Evolutionary conservation across 2,888 invertebrate species (phyloP).

Genomic region (Trisateles emortualis): DNA sequence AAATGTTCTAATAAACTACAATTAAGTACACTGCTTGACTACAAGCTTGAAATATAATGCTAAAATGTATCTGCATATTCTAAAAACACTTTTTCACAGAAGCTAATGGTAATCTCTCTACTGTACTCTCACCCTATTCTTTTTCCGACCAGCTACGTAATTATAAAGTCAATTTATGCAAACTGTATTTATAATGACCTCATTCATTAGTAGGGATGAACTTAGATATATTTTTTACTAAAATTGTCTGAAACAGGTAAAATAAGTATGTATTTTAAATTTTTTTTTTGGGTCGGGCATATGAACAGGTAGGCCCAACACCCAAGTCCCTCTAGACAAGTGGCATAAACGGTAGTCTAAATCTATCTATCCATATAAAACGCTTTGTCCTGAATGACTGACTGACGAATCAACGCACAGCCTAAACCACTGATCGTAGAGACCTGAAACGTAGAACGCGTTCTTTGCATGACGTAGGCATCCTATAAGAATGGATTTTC

Average conservation of each 20-base stretch:
- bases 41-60: background rate
- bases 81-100: background rate
- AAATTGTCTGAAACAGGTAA: background rate
- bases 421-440: too few species aligned
- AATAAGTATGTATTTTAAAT: too few species aligned
- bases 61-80: conserved; percentile 2
- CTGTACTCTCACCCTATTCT: conserved; percentile 7
- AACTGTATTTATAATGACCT: conserved; percentile 19
- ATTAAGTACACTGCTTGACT: background rate
- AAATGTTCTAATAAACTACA: background rate
- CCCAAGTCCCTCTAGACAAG: too few species aligned
- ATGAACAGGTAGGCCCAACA: too few species aligned
- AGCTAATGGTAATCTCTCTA: conserved; percentile 6
- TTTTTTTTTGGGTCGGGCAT: too few species aligned
- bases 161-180: conserved; percentile 23
- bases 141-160: conserved; percentile 9
- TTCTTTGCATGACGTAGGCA: too few species aligned
- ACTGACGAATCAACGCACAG: too few species aligned
- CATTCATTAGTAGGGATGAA: conserved; percentile 12
- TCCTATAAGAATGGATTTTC: too few species aligned
- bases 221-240: conserved; percentile 7
- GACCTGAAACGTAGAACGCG: too few species aligned
- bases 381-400: too few species aligned
- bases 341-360: too few species aligned
- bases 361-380: too few species aligned